These are phyloP conservation scores for Laticauda colubrina DNA, from an alignment of 2,113 vertebrate genomes.

Conservation along the genomic window DNA sequence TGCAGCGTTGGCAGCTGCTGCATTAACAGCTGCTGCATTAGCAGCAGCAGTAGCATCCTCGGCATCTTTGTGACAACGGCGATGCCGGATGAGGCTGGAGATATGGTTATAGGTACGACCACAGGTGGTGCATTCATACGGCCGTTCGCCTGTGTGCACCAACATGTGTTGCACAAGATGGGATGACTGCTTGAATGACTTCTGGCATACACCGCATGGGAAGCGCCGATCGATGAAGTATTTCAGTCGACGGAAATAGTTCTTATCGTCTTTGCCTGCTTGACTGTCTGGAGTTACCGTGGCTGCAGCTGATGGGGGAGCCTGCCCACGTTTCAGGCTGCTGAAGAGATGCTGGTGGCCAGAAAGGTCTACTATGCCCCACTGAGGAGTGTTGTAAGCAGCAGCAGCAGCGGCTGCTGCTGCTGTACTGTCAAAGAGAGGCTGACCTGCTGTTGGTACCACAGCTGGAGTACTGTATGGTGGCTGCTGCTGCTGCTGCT, in stretches of 20 bases:
- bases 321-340: slow-evolving; percentile 61
- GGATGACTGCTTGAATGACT: slow-evolving; percentile 72
- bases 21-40: background rate
- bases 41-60: slow-evolving; percentile 6
- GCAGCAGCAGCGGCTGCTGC: background rate
- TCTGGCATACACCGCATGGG: slow-evolving; percentile 70
- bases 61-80: slow-evolving; percentile 67
- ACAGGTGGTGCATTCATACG: slow-evolving; percentile 69
- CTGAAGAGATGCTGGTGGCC: slow-evolving; percentile 71
- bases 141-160: slow-evolving; percentile 70
- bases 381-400: slow-evolving; percentile 59
- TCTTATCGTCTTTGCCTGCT: slow-evolving; percentile 64
- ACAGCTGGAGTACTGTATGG: slow-evolving; percentile 35
- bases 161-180: slow-evolving; percentile 75
- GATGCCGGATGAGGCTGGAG: slow-evolving; percentile 73
- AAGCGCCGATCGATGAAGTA: slow-evolving; percentile 72
- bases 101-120: slow-evolving; percentile 73
- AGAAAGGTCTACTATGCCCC: slow-evolving; percentile 73
- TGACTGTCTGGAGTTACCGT: background rate
- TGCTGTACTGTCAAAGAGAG: slow-evolving; percentile 62
- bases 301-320: background rate
- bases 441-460: slow-evolving; percentile 43
- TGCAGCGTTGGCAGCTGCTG: background rate
- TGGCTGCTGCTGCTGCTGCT: background rate
- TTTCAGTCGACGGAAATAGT: slow-evolving; percentile 67